Conservation (phyloP, 2,888 invertebrate species). For the Callyntrura sp. region DNA sequence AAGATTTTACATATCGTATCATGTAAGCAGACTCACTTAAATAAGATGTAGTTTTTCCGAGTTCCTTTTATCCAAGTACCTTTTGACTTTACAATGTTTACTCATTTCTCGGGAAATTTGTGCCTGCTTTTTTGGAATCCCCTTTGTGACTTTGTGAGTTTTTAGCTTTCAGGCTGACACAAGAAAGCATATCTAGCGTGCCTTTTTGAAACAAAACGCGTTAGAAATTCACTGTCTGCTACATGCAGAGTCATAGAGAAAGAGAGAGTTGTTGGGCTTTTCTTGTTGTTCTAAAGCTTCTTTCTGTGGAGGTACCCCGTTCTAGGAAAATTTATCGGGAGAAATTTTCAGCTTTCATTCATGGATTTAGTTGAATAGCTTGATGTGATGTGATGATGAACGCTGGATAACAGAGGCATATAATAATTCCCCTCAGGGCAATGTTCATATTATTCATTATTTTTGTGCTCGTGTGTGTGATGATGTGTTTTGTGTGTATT, state of each 20-base stretch:
- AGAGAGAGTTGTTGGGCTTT: not conserved
- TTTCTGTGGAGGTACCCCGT: constrained; percentile 4
- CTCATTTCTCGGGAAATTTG: constrained; percentile 35
- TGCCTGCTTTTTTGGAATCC: constrained; percentile 13
- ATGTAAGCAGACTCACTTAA: not conserved
- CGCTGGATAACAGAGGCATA: constrained; percentile 61
- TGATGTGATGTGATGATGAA: constrained; percentile 60
- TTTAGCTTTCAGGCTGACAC: constrained; percentile 1
- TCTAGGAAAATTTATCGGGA: no score
- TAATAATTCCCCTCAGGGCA: constrained; percentile 57
- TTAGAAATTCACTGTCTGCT: constrained; percentile 12
- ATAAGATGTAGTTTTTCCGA: constrained; percentile 30
- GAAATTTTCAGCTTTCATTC: constrained; percentile 56
- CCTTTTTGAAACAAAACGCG: constrained; percentile 39
- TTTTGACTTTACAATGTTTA: constrained; percentile 45
- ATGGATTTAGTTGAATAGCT: constrained; percentile 54
- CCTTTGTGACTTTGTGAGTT: constrained; percentile 2
- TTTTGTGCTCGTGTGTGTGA: not conserved
- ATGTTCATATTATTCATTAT: constrained; percentile 29
- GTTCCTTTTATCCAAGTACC: constrained; percentile 49
- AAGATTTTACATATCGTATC: not conserved
- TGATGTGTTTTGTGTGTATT: not conserved
- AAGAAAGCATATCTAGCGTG: not conserved
- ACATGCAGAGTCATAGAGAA: no score
- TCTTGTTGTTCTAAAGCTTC: not conserved